Conservation (phyloP, 1,140 invertebrate genomes). For the Apis cerana region DNA sequence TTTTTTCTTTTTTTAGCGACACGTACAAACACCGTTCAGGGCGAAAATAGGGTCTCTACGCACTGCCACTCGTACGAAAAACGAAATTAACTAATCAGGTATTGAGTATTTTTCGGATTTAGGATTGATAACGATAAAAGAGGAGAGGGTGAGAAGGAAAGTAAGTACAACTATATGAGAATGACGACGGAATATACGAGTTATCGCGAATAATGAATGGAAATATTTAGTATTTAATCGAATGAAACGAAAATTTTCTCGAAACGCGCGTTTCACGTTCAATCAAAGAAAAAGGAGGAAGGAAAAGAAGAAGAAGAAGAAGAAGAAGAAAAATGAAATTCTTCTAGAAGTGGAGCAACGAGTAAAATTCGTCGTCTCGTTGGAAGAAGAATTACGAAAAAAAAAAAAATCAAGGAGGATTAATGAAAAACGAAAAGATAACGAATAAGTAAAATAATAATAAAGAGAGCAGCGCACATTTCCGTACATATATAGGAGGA, state of each 20-base stretch:
- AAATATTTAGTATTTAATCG: background rate
- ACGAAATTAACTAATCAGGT: constrained; percentile 64
- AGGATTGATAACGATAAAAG: constrained; percentile 26
- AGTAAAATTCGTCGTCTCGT: background rate
- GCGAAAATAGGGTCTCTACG: constrained; percentile 53
- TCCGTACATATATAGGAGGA: constrained; percentile 53
- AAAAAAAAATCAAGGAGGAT: too few relatives aligned
- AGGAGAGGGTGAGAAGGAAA: background rate
- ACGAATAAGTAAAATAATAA: constrained; percentile 47
- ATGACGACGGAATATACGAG: background rate
- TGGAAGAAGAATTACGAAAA: background rate
- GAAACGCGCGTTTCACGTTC: background rate
- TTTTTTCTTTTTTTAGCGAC: constrained; percentile 53
- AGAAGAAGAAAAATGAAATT: too few relatives aligned
- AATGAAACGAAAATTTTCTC: background rate
- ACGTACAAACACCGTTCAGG: constrained; percentile 59
- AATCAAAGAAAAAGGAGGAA: too few relatives aligned
- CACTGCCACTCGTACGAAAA: constrained; percentile 56
- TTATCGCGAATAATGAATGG: background rate
- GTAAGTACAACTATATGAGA: constrained; percentile 28
- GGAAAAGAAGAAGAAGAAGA: too few relatives aligned
- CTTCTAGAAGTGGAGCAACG: background rate
- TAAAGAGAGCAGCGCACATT: constrained; percentile 65
- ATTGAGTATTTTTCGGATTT: constrained; percentile 71
- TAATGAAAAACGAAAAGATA: background rate